Percentiles rank a stretch among this genome's conserved stretches.
Evolutionary conservation across 2,113 vertebrate genomes (phyloP).

Genomic region (Brienomyrus brachyistius): DNA sequence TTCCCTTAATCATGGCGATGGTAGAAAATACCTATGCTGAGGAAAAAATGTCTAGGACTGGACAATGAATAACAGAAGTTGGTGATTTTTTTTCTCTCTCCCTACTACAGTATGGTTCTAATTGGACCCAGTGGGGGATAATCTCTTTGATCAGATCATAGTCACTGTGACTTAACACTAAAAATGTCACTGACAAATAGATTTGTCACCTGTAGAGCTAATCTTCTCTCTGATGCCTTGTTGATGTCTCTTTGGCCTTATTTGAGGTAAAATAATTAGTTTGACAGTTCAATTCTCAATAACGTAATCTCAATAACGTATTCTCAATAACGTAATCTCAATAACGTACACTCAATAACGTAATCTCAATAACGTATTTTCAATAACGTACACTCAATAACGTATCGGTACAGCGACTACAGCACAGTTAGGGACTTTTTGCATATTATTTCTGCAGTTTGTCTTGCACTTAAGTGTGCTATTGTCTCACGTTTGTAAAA

Average conservation of each 20-base stretch:
- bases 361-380: background rate
- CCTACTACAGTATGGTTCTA: slow-evolving; percentile 81
- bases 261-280: slow-evolving; percentile 90
- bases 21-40: slow-evolving; percentile 79
- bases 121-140: slow-evolving; percentile 98
- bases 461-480: background rate
- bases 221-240: slow-evolving; percentile 83
- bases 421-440: background rate
- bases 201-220: slow-evolving; percentile 97
- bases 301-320: background rate
- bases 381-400: background rate
- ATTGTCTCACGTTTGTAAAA: slow-evolving; percentile 40
- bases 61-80: slow-evolving; percentile 90
- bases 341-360: background rate
- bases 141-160: slow-evolving; percentile 94
- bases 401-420: slow-evolving; percentile 15
- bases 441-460: background rate
- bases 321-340: background rate
- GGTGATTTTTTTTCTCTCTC: slow-evolving; percentile 57
- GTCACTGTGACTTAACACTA: slow-evolving; percentile 92
- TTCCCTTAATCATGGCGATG: slow-evolving; percentile 83
- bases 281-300: slow-evolving; percentile 67
- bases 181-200: slow-evolving; percentile 97
- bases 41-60: slow-evolving; percentile 79
- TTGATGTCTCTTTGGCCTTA: slow-evolving; percentile 86